A percentile compares a stretch with the other conserved stretches of the same genome.
phyloP scores from a whole-genome alignment of 2,797 vertebrate genomes.

The Heliangelus exortis region DNA sequence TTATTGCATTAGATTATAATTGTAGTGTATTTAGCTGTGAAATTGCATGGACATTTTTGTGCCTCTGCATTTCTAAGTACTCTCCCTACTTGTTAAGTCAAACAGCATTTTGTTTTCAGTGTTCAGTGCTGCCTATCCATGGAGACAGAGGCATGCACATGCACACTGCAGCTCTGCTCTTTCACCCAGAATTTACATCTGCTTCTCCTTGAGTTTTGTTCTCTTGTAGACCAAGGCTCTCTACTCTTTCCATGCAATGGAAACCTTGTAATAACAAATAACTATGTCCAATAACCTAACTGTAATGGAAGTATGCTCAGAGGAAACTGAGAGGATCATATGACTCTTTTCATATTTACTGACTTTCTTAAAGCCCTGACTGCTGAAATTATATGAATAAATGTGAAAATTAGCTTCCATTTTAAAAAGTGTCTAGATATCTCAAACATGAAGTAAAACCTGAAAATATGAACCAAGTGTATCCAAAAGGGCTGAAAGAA shows the following conservation, averaged over 20 bases:
- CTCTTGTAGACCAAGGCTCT: neutral
- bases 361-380: slow-evolving; percentile 23
- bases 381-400: neutral
- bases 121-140: neutral
- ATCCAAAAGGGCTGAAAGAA: neutral
- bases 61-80: slow-evolving; percentile 27
- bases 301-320: neutral
- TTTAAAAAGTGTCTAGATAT: neutral
- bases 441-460: neutral
- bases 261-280: slow-evolving; percentile 37
- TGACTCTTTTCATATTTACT: slow-evolving; percentile 31
- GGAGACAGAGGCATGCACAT: slow-evolving; percentile 6
- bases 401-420: neutral
- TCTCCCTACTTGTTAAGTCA: slow-evolving; percentile 38
- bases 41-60: slow-evolving; percentile 42
- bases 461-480: neutral
- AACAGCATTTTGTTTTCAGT: slow-evolving; percentile 38
- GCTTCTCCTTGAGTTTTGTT: neutral
- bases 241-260: neutral
- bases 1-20: slow-evolving; percentile 57
- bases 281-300: neutral
- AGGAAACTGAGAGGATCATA: slow-evolving; percentile 26
- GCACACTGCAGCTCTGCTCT: neutral
- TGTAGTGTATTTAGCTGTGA: slow-evolving; percentile 65
- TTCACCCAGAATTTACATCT: neutral